phyloP scores from a whole-genome alignment of 1,140 invertebrate genomes.

The Drosophila quadrilineata region DNA sequence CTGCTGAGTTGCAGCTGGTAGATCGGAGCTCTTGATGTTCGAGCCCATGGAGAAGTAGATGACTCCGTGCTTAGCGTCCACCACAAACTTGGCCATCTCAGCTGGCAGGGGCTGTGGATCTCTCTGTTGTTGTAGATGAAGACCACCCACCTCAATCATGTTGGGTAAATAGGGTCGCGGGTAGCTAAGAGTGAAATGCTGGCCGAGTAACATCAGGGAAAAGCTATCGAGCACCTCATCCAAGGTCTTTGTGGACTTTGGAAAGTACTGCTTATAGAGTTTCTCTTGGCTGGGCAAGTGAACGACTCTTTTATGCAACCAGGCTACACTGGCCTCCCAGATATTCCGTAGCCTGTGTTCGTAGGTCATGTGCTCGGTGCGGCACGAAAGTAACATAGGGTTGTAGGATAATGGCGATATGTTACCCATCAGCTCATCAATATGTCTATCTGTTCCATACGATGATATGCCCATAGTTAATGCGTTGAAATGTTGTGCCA shows the following conservation, averaged over 20 bases:
- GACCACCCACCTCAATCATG: conserved; percentile 82
- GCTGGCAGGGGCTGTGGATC: conserved; percentile 73
- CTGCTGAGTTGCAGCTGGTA: conserved; percentile 81
- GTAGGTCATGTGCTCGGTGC: conserved; percentile 81
- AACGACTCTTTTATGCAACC: conserved; percentile 41
- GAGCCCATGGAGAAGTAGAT: conserved; percentile 88
- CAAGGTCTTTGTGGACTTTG: conserved; percentile 19
- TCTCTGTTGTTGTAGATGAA: conserved; percentile 82
- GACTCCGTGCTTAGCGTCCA: conserved; percentile 84
- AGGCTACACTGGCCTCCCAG: conserved; percentile 32
- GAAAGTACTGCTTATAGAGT: conserved; percentile 80
- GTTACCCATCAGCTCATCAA: conserved; percentile 68
- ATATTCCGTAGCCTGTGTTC: conserved; percentile 81
- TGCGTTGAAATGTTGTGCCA: conserved; percentile 68
- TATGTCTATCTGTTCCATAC: conserved; percentile 64
- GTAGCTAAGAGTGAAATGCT: conserved; percentile 83
- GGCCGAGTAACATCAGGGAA: conserved; percentile 83
- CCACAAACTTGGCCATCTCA: conserved; percentile 82
- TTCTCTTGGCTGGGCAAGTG: conserved; percentile 67
- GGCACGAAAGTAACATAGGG: conserved; percentile 62
- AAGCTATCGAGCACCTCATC: conserved; percentile 78
- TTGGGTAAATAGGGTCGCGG: conserved; percentile 83
- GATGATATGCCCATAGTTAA: conserved; percentile 67
- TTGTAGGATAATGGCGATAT: conserved; percentile 73
- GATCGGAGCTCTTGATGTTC: conserved; percentile 83